These are phyloP conservation scores for Cossypha heuglini DNA, from an alignment of 2,797 vertebrate genomes.

Conservation along the genomic window DNA sequence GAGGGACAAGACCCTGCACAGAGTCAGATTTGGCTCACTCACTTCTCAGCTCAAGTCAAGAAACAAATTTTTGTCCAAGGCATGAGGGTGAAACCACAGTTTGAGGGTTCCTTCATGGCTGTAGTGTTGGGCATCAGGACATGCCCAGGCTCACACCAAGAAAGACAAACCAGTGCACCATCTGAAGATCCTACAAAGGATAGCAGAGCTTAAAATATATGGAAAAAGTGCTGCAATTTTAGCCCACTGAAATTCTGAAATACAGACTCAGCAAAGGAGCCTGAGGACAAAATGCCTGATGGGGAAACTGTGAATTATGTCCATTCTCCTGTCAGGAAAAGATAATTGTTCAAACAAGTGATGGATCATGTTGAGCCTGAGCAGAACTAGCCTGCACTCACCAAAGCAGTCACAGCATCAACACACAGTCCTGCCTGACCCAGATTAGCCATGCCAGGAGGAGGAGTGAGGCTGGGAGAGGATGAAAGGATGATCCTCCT, in stretches of 20 bases:
- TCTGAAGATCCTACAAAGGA: background rate
- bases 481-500: background rate
- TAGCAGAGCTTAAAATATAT: background rate
- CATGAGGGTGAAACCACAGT: background rate
- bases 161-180: background rate
- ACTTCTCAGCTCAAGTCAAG: background rate
- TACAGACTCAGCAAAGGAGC: fast-evolving
- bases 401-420: background rate
- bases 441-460: background rate
- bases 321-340: background rate
- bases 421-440: background rate
- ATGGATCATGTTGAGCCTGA: background rate
- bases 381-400: background rate
- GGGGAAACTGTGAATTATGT: background rate
- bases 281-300: background rate
- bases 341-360: background rate
- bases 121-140: background rate
- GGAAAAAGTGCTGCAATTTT: background rate
- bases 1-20: background rate
- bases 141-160: background rate
- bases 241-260: background rate
- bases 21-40: background rate
- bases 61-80: background rate
- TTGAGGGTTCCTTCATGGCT: background rate
- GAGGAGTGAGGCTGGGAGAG: background rate